A percentile compares a stretch with the other conserved stretches of the same genome.
Conservation (phyloP, 92 coral and sea anemone genomes). For the Bergia sp. region DNA sequence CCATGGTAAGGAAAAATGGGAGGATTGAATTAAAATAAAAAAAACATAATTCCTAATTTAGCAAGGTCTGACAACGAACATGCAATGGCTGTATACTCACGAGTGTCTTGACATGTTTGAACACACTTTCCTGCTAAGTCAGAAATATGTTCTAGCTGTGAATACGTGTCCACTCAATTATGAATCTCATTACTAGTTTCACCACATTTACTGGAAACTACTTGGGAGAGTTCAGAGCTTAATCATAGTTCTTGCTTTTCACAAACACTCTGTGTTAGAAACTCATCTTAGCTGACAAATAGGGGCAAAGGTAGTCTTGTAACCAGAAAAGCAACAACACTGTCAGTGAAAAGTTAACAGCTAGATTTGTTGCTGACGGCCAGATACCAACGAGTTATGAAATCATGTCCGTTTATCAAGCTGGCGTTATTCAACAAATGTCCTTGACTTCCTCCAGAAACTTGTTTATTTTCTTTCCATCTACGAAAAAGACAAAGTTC, state of each 20-base stretch:
- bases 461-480: conserved; percentile 34
- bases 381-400: background rate
- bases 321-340: background rate
- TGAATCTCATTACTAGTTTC: background rate
- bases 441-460: background rate
- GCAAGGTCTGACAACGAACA: background rate
- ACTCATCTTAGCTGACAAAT: background rate
- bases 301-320: background rate
- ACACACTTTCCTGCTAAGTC: too few species aligned
- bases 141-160: background rate
- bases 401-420: background rate
- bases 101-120: background rate
- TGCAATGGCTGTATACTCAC: background rate
- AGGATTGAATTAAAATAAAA: background rate
- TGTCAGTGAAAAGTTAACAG: background rate
- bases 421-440: background rate
- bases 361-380: too few species aligned
- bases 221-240: background rate
- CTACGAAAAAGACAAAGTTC: background rate
- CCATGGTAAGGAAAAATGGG: too few species aligned
- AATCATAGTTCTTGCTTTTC: background rate
- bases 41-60: too few species aligned
- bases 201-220: background rate
- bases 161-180: background rate
- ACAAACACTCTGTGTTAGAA: background rate